A percentile compares a stretch with the other conserved stretches of the same genome.
Evolutionary conservation across 2,797 vertebrate species (phyloP).

Genomic region (Rhinoraja longicauda): DNA sequence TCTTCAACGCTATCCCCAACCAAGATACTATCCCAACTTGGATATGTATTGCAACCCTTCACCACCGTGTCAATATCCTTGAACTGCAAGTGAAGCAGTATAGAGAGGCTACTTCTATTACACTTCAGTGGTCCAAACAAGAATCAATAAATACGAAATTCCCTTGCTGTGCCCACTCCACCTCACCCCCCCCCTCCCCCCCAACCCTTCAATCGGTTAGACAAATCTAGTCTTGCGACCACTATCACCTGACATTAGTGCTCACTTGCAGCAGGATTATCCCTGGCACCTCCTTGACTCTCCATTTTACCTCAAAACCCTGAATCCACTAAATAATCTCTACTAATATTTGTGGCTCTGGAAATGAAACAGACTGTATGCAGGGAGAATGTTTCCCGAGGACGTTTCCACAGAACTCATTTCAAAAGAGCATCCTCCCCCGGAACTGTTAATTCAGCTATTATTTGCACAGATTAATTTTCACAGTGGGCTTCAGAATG

Average conservation of each 20-base stretch:
- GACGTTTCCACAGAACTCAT: not conserved
- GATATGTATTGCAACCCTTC: no score
- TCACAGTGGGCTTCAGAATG: not conserved
- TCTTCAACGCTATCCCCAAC: no score
- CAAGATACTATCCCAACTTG: no score
- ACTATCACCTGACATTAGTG: no score
- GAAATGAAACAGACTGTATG: not conserved
- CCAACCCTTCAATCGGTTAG: not conserved
- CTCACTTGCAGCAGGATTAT: not conserved
- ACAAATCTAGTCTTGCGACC: not conserved
- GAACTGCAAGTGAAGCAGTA: no score
- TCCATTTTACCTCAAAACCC: not conserved
- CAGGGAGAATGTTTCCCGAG: not conserved
- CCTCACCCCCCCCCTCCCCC: no score
- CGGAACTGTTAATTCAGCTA: not conserved
- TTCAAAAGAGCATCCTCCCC: not conserved
- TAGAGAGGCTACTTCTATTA: no score
- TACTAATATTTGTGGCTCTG: not conserved
- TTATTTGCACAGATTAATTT: not conserved
- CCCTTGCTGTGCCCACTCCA: not conserved
- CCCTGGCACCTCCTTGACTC: not conserved
- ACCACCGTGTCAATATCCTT: no score
- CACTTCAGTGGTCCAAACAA: no score
- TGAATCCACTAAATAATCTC: not conserved
- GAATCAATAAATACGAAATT: no score